Base-by-base conservation (phyloP, 2,797 vertebrate genomes). In the Enteromius treurensis region DNA sequence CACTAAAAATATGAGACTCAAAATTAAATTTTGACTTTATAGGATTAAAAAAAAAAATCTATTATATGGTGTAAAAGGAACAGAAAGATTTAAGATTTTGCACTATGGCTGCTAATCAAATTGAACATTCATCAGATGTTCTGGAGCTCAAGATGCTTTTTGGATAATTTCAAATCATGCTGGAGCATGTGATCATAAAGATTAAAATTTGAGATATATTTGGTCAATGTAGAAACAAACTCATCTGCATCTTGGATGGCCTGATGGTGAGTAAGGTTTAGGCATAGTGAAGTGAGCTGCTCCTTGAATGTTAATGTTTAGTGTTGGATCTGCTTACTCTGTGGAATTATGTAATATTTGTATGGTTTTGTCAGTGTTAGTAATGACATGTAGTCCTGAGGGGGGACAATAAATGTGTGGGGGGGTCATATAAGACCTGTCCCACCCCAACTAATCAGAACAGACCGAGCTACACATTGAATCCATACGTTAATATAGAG, bases 381-480 rank as follows among this genome's bases (percentile, higher is more conserved):
- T 53, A 13, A 11, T 53, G 21, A 55, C 64, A 55, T 79, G 14
- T 69, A 69, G 14, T 68, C 49, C 77, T 42, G 15, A 3, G 14
- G 15, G 32, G 47, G 32, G 15, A 26, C 47, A 37, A n/a, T 79
- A 55, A 53, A 68, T 79, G 26, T 26, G 26, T 26, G 32, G 14
- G 15, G 32, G 47, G 32, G 15, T 40, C n/a, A 49, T 34, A 65
- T 47, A 47, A 49, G 26, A 49, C 8, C 47, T 3, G 14, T 51
- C 15, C 14, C 77, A 40, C 21, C 51, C 13, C 73, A 40, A 13
- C 29, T 73, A 13, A 75, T 75, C 21, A 55, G 9, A 75, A 58
- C 73, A 40, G 21, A 58, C 32, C 23, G 51, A 76, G 73, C 34
- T 58, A 76, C 13, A 58, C 7, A 76, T 23, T 42, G 53, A 58